These are phyloP conservation scores for Whitmania pigra DNA, from an alignment of 1,140 invertebrate genomes.

Conservation along the genomic window DNA sequence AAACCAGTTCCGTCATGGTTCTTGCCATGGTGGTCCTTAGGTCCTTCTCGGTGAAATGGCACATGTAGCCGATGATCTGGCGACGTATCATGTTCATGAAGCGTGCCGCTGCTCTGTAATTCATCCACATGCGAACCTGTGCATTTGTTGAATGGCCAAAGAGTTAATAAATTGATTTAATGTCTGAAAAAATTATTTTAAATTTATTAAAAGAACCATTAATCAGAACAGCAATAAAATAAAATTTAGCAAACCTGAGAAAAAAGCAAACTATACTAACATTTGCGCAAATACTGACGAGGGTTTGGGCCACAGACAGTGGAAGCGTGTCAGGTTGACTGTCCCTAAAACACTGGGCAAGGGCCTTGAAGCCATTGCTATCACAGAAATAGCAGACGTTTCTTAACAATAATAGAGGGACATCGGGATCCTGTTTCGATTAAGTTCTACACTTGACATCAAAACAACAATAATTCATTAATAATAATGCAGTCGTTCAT, in stretches of 20 bases:
- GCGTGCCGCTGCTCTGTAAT: conserved; percentile 72
- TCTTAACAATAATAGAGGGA: conserved; percentile 70
- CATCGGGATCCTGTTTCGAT: conserved; percentile 64
- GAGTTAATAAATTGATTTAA: background rate
- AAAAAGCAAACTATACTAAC: conserved; percentile 39
- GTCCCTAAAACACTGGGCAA: conserved; percentile 68
- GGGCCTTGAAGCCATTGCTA: conserved; percentile 67
- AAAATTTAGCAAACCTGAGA: no score
- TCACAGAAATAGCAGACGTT: conserved; percentile 79
- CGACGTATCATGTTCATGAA: conserved; percentile 71
- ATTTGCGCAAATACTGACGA: conserved; percentile 77
- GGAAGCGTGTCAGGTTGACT: conserved; percentile 61
- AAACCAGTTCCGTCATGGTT: conserved; percentile 89
- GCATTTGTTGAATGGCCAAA: background rate
- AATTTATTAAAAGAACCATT: no score
- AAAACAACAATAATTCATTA: background rate
- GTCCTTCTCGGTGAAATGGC: conserved; percentile 77
- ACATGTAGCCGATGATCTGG: conserved; percentile 76
- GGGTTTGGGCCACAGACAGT: conserved; percentile 71
- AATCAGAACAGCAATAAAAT: no score
- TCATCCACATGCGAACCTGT: conserved; percentile 70
- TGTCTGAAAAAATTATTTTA: background rate
- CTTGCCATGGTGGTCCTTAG: conserved; percentile 67
- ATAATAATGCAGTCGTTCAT: background rate
- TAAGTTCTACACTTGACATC: background rate